These are phyloP conservation scores for Syrphus vitripennis DNA, from an alignment of 2,888 invertebrate genomes.

Conservation along the genomic window DNA sequence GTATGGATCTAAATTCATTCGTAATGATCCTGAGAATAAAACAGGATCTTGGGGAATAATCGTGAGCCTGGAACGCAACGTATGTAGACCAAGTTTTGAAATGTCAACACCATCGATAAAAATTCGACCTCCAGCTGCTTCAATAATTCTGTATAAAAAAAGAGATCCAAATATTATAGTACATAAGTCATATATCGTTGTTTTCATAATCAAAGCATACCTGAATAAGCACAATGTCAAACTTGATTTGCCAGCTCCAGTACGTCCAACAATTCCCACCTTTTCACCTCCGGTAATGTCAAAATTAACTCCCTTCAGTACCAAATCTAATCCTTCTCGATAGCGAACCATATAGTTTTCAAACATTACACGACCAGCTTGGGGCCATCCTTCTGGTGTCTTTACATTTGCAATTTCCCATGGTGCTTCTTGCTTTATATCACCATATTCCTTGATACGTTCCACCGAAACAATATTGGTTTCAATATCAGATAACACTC, in stretches of 20 bases:
- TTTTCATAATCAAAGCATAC: conserved; percentile 78
- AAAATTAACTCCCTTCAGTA: conserved; percentile 90
- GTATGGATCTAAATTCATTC: conserved; percentile 97
- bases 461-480: conserved; percentile 98
- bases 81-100: conserved; percentile 91
- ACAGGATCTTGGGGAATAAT: conserved; percentile 97
- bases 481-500: conserved; percentile 98
- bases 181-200: not conserved
- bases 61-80: conserved; percentile 90
- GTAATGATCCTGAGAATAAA: conserved; percentile 94
- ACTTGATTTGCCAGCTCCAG: conserved; percentile 96
- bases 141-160: conserved; percentile 89
- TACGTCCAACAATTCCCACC: conserved; percentile 94
- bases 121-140: conserved; percentile 90
- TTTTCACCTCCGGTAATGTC: conserved; percentile 92
- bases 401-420: conserved; percentile 86
- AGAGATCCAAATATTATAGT: not conserved
- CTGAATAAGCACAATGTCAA: conserved; percentile 92
- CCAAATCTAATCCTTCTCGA: conserved; percentile 92
- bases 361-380: conserved; percentile 89
- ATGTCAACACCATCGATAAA: conserved; percentile 92
- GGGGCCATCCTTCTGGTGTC: conserved; percentile 90
- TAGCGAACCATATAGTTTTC: conserved; percentile 92
- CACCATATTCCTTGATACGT: conserved; percentile 97
- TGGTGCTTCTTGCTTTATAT: conserved; percentile 91